A percentile compares a stretch with the other conserved stretches of the same genome.
Evolutionary conservation across 2,797 vertebrate species (phyloP).

Genomic region (Gymnothorax javanicus): DNA sequence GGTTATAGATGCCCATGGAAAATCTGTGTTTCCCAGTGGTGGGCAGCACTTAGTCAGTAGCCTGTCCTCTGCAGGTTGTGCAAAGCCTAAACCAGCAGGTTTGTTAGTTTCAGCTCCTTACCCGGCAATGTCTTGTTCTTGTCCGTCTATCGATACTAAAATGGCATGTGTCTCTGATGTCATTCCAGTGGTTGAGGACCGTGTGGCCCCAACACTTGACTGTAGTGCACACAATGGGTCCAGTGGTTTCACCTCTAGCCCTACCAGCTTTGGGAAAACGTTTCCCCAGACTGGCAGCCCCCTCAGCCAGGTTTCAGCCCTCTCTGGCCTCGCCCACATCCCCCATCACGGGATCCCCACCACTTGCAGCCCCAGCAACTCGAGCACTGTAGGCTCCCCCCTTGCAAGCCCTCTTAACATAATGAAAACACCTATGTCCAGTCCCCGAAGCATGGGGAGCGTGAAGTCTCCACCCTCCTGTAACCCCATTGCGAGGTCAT

Average conservation of each 20-base stretch:
- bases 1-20: slow-evolving; percentile 75
- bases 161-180: slow-evolving; percentile 76
- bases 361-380: slow-evolving; percentile 88
- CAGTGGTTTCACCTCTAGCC: slow-evolving; percentile 83
- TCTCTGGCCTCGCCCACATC: slow-evolving; percentile 75
- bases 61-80: slow-evolving; percentile 64
- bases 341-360: slow-evolving; percentile 81
- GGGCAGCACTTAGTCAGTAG: slow-evolving; percentile 80
- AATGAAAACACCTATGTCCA: slow-evolving; percentile 95
- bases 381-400: slow-evolving; percentile 88
- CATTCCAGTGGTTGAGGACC: slow-evolving; percentile 71
- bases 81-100: slow-evolving; percentile 71
- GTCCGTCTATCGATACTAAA: slow-evolving; percentile 70
- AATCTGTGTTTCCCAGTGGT: slow-evolving; percentile 80
- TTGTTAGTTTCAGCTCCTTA: slow-evolving; percentile 62
- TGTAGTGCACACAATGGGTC: slow-evolving; percentile 81
- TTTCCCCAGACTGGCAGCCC: slow-evolving; percentile 82
- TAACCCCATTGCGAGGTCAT: slow-evolving; percentile 85
- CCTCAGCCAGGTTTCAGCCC: slow-evolving; percentile 78
- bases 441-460: slow-evolving; percentile 88
- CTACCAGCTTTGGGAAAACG: slow-evolving; percentile 81
- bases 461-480: slow-evolving; percentile 91
- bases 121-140: slow-evolving; percentile 49
- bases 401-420: slow-evolving; percentile 91
- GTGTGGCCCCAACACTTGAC: slow-evolving; percentile 77